A percentile compares a stretch with the other conserved stretches of the same genome.
phyloP scores from a whole-genome alignment of 2,797 vertebrate species.

The Antrozous pallidus region DNA sequence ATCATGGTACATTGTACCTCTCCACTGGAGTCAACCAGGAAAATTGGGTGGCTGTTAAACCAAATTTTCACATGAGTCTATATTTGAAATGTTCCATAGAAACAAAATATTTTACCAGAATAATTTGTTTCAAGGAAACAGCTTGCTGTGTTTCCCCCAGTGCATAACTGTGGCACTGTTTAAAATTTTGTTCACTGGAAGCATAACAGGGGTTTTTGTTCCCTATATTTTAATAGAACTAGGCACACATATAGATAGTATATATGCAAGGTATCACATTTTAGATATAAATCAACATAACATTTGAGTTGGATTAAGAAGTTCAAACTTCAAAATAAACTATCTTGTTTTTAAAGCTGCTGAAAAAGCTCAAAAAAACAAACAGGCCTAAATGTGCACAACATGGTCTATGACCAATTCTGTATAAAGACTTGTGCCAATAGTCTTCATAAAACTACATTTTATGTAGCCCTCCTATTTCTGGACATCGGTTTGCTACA shows the following conservation, averaged over 20 bases:
- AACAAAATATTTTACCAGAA: background rate
- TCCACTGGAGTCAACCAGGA: background rate
- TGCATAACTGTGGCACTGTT: background rate
- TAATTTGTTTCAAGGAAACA: background rate
- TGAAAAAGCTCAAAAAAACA: background rate
- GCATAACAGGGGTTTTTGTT: background rate
- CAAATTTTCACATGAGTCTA: background rate
- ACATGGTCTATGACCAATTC: background rate
- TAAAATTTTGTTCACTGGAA: background rate
- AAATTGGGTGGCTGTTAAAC: background rate
- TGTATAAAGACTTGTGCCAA: background rate
- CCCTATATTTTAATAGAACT: background rate
- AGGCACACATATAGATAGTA: background rate
- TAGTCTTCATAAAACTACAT: background rate
- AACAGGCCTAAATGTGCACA: background rate
- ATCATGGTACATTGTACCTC: background rate
- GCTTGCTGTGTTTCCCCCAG: background rate
- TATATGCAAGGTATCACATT: background rate
- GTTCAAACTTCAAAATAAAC: constrained; percentile 3
- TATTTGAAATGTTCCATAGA: background rate
- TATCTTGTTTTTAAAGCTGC: background rate
- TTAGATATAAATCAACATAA: background rate
- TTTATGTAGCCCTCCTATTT: background rate
- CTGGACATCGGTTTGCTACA: background rate
- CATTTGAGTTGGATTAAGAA: background rate